A percentile compares a stretch with the other conserved stretches of the same genome.
Conservation (phyloP, 37 sponge, comb jelly and placozoan species). For the Beroe forskalii region DNA sequence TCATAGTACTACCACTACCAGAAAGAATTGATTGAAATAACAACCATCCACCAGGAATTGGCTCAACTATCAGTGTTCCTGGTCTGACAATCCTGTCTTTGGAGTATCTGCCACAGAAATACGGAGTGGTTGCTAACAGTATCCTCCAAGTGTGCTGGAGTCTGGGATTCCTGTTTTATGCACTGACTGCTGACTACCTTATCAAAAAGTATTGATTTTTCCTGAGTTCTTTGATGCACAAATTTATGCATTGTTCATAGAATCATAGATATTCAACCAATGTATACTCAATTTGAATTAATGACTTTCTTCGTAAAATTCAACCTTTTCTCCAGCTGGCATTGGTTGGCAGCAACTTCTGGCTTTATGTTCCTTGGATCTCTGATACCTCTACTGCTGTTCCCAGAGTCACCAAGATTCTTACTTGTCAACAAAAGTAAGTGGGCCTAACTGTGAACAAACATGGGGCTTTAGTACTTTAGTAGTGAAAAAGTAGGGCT, state of each 20-base stretch:
- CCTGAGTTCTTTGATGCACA: no score
- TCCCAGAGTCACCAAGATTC: slow-evolving; percentile 34
- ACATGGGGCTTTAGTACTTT: no score
- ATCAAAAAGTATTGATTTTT: slow-evolving; percentile 25
- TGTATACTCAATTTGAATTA: not conserved
- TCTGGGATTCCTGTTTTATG: not conserved
- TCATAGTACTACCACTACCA: no score
- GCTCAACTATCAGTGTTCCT: not conserved
- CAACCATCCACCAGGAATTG: not conserved
- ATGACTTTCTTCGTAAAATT: not conserved
- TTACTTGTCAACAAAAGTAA: slow-evolving; percentile 4
- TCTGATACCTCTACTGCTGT: slow-evolving; percentile 7
- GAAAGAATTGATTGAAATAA: no score
- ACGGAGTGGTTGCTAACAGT: not conserved
- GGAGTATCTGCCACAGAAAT: not conserved
- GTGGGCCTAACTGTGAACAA: no score
- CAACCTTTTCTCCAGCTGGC: slow-evolving; percentile 5
- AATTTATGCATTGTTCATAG: no score
- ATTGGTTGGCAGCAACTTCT: not conserved
- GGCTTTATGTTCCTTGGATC: not conserved
- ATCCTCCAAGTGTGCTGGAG: not conserved
- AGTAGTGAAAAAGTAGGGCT: no score
- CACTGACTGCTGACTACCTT: slow-evolving; percentile 10
- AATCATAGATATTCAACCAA: not conserved
- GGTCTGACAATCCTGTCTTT: not conserved